Evolutionary conservation across 2,888 invertebrate genomes (phyloP), one percentile per base, ranked within the genome.

Genomic region (Mythimna vitellina): DNA sequence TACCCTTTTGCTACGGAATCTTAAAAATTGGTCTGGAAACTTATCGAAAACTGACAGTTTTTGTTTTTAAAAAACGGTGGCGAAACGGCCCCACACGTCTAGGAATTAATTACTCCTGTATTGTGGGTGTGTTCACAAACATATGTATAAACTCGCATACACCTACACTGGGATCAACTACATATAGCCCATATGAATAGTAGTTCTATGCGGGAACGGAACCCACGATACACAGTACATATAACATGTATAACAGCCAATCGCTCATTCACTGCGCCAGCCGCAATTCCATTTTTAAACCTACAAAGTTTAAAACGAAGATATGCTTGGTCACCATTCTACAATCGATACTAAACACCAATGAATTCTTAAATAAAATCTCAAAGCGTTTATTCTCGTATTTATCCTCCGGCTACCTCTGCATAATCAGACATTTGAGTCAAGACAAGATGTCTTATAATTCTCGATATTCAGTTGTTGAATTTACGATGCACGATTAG

Each of bases 401-500:
- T 74, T 82, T 80, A 78, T 73, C 83, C 85, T 61, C 12, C 29
- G 72, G 78, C 80, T 20, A 64, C 54, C 56, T 72, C 32, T 5
- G 74, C 22, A 69, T 78, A 84, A 82, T 84, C 80, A 68, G 72
- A 74, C 75, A 80, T 70, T 80, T 22, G 70, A 72, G 51, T 83
- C 69, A 35, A 75, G 80, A 77, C 80, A 77, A 76, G 74, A 72
- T 71, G 78, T 82, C 65, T 81, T 78, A 82, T 78, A 84, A 65
- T 64, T 80, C 78, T 72, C 66, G 78, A 82, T 84, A 82, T 84
- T 77, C 77, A 79, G 73, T 72, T 76, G 76, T 83, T 83, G 65
- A 74, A 84, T 85, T 84, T 85, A 83, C 79, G 83, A 86, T 85
- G 60, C 85, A 86, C 83, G 85, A 85, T 85, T 85, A 83, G 85